A percentile compares a stretch with the other conserved stretches of the same genome.
Evolutionary conservation across 2,888 invertebrate species (phyloP).

Genomic region (Lasius fuliginosus): DNA sequence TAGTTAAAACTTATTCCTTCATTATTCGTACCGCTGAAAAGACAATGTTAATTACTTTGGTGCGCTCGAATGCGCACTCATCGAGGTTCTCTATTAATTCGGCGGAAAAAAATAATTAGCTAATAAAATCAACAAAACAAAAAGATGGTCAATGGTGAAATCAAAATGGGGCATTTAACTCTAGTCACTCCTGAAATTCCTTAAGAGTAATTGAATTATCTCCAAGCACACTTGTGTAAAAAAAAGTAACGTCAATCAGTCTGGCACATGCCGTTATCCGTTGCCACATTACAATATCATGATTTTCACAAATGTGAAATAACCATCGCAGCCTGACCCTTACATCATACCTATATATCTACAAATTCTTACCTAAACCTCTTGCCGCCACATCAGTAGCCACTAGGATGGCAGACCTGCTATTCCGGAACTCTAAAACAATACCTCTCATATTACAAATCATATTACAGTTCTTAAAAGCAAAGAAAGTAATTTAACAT

Average conservation of each 20-base stretch:
- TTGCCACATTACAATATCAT: conserved; percentile 84
- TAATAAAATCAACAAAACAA: conserved; percentile 48
- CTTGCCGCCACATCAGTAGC: conserved; percentile 90
- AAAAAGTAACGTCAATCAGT: conserved; percentile 84
- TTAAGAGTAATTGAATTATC: conserved; percentile 61
- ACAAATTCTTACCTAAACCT: conserved; percentile 87
- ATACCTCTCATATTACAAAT: conserved; percentile 52
- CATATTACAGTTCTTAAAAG: background rate
- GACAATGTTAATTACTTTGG: conserved; percentile 62
- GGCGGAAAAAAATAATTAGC: conserved; percentile 44
- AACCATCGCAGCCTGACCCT: conserved; percentile 86
- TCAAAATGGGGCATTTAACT: conserved; percentile 46
- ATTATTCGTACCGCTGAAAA: conserved; percentile 69
- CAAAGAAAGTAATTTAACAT: background rate
- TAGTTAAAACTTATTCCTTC: conserved; percentile 62
- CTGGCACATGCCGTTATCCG: conserved; percentile 86
- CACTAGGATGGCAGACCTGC: conserved; percentile 88
- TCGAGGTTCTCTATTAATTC: conserved; percentile 51
- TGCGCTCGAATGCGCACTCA: conserved; percentile 33
- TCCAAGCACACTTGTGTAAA: conserved; percentile 70
- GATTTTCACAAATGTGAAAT: conserved; percentile 81
- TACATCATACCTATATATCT: conserved; percentile 81
- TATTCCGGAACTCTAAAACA: conserved; percentile 87
- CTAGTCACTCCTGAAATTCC: conserved; percentile 45
- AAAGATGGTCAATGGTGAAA: conserved; percentile 39